phyloP scores from a whole-genome alignment of 2,797 vertebrate species.

The Neosilurus hyrtlii region DNA sequence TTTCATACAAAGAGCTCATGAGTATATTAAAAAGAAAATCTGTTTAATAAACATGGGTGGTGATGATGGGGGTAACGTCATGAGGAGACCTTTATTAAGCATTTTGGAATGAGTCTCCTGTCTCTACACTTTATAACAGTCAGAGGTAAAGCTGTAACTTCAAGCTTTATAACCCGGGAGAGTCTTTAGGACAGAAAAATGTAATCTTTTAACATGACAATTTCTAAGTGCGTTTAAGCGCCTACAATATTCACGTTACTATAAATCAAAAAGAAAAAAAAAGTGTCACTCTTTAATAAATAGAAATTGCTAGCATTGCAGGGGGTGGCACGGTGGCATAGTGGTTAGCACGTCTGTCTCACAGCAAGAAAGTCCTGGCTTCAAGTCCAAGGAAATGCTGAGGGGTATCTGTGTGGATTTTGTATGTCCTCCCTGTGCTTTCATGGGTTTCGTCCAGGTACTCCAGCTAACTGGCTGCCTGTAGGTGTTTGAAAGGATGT shows the following conservation, averaged over 20 bases:
- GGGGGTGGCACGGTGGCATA: too few relatives aligned
- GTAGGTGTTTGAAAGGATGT: too few relatives aligned
- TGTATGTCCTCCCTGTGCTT: too few relatives aligned
- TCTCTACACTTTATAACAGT: neutral
- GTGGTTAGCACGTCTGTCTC: too few relatives aligned
- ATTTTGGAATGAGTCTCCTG: neutral
- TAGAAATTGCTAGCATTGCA: neutral
- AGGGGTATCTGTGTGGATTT: too few relatives aligned
- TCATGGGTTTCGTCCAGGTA: too few relatives aligned
- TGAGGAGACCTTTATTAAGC: neutral
- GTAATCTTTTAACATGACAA: neutral
- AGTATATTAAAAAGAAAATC: neutral
- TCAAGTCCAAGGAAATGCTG: too few relatives aligned
- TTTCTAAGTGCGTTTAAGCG: neutral
- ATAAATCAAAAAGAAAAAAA: neutral
- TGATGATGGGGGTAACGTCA: neutral
- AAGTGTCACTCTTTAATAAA: neutral
- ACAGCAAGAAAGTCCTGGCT: too few relatives aligned
- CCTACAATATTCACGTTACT: neutral
- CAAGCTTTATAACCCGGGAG: neutral
- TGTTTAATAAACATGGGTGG: neutral
- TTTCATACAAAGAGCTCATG: neutral
- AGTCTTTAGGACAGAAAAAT: neutral
- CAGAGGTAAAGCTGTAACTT: neutral
- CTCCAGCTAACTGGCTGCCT: too few relatives aligned